Percentiles rank a stretch among this genome's conserved stretches.
Conservation (phyloP, 2,888 invertebrate species). For the Tiliacea aurago region DNA sequence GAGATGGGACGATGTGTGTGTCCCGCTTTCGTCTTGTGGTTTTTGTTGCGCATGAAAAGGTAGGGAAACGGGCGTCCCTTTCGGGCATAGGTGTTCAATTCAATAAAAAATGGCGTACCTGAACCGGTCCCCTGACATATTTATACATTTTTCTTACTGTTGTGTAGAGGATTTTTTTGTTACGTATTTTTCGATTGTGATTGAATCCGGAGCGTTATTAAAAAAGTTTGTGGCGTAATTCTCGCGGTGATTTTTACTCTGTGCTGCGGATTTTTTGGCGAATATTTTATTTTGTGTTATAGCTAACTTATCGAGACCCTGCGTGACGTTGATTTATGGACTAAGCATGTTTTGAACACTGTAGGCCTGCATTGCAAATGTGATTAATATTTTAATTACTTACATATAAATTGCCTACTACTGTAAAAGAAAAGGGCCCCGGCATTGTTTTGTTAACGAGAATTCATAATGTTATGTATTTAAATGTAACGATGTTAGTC, state of each 20-base stretch:
- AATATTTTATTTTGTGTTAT: conserved; percentile 69
- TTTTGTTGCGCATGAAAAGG: conserved; percentile 78
- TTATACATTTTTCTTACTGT: conserved; percentile 89
- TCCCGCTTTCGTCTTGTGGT: conserved; percentile 76
- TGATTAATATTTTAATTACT: conserved; percentile 60
- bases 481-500: conserved; percentile 66
- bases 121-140: conserved; percentile 88
- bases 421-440: conserved; percentile 41
- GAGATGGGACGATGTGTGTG: conserved; percentile 71
- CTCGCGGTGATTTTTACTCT: conserved; percentile 80
- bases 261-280: conserved; percentile 76
- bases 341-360: conserved; percentile 65
- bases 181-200: conserved; percentile 88
- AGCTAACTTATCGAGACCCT: conserved; percentile 61
- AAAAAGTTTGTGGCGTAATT: conserved; percentile 87
- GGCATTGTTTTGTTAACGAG: conserved; percentile 60
- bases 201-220: conserved; percentile 88
- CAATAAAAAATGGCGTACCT: conserved; percentile 90
- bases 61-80: conserved; percentile 80
- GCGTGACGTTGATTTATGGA: conserved; percentile 75
- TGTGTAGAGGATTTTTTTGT: conserved; percentile 82
- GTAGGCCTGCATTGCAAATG: conserved; percentile 62
- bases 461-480: conserved; percentile 68
- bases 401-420: conserved; percentile 42
- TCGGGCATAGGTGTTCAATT: conserved; percentile 87